These are phyloP conservation scores for Paguma larvata DNA, from an alignment of 2,797 vertebrate genomes.

Conservation along the genomic window DNA sequence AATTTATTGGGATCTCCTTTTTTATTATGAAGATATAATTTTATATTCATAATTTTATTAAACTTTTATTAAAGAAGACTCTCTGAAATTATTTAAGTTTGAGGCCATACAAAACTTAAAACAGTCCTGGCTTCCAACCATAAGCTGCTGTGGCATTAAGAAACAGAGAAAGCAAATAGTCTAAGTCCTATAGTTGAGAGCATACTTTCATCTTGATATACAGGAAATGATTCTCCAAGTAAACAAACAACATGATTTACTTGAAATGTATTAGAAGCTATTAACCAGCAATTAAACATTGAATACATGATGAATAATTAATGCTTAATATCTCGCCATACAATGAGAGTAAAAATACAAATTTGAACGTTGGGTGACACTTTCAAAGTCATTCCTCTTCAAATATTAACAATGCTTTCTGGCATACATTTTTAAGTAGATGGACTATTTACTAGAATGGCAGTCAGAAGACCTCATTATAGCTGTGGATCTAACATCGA, in stretches of 20 bases:
- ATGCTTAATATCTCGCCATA: slow-evolving; percentile 64
- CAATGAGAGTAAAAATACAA: slow-evolving; percentile 61
- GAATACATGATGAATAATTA: slow-evolving; percentile 69
- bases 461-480: not conserved
- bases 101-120: not conserved
- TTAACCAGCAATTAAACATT: slow-evolving; percentile 73
- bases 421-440: slow-evolving; percentile 48
- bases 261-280: slow-evolving; percentile 68
- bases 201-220: slow-evolving; percentile 55
- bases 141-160: not conserved
- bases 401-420: slow-evolving; percentile 68
- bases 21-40: slow-evolving; percentile 37
- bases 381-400: slow-evolving; percentile 71
- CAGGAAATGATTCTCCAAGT: slow-evolving; percentile 60
- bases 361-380: slow-evolving; percentile 11
- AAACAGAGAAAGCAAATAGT: not conserved
- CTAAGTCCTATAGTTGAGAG: not conserved
- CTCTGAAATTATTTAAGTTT: slow-evolving; percentile 38
- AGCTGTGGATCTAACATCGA: not conserved
- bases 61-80: not conserved
- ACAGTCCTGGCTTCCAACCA: not conserved
- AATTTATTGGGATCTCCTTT: slow-evolving; percentile 2
- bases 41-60: slow-evolving; percentile 33
- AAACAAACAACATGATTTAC: slow-evolving; percentile 58
- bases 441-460: slow-evolving; percentile 41